Base-by-base conservation (phyloP, 2,888 invertebrate genomes). In the Chloromyia formosa region DNA sequence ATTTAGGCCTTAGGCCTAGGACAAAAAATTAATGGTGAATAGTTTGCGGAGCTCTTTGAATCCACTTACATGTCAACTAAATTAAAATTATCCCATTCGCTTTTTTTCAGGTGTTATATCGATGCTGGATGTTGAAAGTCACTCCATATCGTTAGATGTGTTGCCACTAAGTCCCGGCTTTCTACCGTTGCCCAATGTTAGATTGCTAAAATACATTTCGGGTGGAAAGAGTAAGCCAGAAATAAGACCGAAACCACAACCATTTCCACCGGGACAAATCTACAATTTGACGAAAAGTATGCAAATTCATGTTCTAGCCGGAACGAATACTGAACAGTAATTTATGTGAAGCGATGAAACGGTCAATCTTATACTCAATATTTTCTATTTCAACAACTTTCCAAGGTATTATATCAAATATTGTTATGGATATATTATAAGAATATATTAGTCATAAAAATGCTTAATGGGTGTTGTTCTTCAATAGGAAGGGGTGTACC, bases 121-220 rank as follows among this genome's bases (percentile, higher is more conserved):
- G 16, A 88, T 94, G 86, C 91, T 89, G 75, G 88, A 89, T 68
- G 87, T 88, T 3, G 90, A 90, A 75, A 88, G 90, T 10, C 94
- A 94, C 83, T 89, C 88, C 58, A 93, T 96, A 64, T 90, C 91
- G 0, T 84, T 97, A 78, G 96, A 97, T 81, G 94, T 97, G 45
- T 95, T 97, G 93, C 97, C 97, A 1, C 86, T 97, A n/a, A 92
- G 92, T 22, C 93, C 95, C 22, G 97, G 97, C 20, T 94, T 92
- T 83, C 87, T 97, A 77, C 96, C 96, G 9, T 88, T 97, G 79
- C 97, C 97, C 2, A 89, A 92, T 71, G 93, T 97, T 75, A 88
- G 95, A 71, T 88, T 97, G 40, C 95, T 95, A 3, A 95, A 95
- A 81, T 97, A 96, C 84, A 94, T 94, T 80, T 94, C 94, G 1